Percentiles rank a stretch among this genome's conserved stretches.
Conservation (phyloP, 2,888 invertebrate species). For the Azorinus chamasolen region DNA sequence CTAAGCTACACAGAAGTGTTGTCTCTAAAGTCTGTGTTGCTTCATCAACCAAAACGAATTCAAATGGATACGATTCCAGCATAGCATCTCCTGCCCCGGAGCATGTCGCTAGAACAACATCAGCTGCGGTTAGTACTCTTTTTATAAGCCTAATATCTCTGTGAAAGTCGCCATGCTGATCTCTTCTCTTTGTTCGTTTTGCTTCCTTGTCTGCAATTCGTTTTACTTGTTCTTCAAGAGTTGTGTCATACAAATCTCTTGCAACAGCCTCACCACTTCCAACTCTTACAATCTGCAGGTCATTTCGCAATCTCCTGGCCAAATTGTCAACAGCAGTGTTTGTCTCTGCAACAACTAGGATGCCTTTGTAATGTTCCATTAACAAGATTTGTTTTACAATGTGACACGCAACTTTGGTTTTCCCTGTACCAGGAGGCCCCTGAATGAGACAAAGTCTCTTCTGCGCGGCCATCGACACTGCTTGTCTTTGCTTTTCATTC, state of each 20-base stretch:
- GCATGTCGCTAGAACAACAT: slow-evolving; percentile 52
- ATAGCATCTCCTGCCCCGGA: slow-evolving; percentile 42
- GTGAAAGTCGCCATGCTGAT: slow-evolving; percentile 28
- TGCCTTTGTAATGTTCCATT: slow-evolving; percentile 15
- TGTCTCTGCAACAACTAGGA: slow-evolving; percentile 57
- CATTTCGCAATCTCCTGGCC: slow-evolving; percentile 34
- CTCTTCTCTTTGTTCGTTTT: slow-evolving; percentile 18
- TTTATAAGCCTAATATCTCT: slow-evolving; percentile 32
- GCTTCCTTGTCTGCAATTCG: slow-evolving; percentile 32
- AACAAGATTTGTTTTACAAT: slow-evolving; percentile 24
- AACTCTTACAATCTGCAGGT: slow-evolving; percentile 32
- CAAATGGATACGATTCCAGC: slow-evolving; percentile 29
- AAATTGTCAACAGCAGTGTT: slow-evolving; percentile 58
- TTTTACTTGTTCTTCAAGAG: slow-evolving; percentile 44
- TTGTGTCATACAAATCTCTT: slow-evolving; percentile 45
- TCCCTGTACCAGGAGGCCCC: slow-evolving; percentile 62
- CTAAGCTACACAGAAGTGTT: slow-evolving; percentile 45
- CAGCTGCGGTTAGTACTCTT: slow-evolving; percentile 30
- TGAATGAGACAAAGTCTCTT: slow-evolving; percentile 37
- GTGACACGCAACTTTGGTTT: slow-evolving; percentile 47
- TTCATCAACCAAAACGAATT: slow-evolving; percentile 60
- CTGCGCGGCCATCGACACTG: slow-evolving; percentile 21
- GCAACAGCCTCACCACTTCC: slow-evolving; percentile 32
- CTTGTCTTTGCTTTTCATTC: slow-evolving; percentile 26
- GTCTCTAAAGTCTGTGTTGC: slow-evolving; percentile 55